phyloP scores from a whole-genome alignment of 2,797 vertebrate genomes.

The Falco berigora region DNA sequence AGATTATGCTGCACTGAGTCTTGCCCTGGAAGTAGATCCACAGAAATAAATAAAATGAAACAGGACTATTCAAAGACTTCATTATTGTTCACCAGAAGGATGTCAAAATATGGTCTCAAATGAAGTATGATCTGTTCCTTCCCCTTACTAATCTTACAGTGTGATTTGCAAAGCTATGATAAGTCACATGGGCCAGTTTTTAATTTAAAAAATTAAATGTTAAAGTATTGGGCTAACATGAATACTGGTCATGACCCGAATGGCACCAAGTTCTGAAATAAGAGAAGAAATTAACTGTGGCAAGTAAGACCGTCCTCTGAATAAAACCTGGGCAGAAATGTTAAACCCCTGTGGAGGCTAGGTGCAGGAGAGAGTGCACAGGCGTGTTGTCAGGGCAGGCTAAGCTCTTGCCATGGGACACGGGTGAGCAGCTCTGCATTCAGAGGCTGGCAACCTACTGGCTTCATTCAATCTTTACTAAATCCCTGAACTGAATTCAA shows the following conservation, averaged over 20 bases:
- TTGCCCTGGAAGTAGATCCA: background rate
- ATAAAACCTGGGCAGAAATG: background rate
- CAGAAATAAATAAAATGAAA: background rate
- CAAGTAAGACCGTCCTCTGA: background rate
- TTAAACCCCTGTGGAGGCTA: background rate
- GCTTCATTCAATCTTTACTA: background rate
- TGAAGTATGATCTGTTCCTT: background rate
- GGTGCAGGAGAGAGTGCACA: too few species aligned
- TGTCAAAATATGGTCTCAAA: background rate
- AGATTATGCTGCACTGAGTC: background rate
- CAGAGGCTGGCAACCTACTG: background rate
- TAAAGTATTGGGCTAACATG: background rate
- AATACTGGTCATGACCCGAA: background rate
- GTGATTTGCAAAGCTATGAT: background rate
- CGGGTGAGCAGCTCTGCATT: background rate
- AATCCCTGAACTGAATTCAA: background rate
- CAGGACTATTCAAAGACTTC: background rate
- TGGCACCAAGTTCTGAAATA: background rate
- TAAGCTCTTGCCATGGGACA: accelerated
- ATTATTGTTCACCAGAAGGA: background rate
- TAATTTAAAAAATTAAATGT: background rate
- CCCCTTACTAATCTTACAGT: background rate
- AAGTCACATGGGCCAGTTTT: background rate
- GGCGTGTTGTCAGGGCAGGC: accelerated
- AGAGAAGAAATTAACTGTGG: background rate